Base-by-base conservation (phyloP, 2,888 invertebrate species). In the Operophtera brumata region DNA sequence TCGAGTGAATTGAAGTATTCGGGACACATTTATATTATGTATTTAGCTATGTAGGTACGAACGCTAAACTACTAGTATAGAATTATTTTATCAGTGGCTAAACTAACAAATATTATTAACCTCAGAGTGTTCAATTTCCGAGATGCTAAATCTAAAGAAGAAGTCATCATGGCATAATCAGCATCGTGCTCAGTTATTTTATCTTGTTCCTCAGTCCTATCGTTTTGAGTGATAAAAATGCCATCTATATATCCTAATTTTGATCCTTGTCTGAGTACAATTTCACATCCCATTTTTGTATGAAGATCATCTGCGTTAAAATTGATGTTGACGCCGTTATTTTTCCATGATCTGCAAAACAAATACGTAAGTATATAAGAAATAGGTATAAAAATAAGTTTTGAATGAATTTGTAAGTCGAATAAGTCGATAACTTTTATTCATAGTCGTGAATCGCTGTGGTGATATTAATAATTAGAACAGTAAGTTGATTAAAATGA, bases 261-360 rank as follows among this genome's bases (percentile, higher is more conserved):
- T 9, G 10, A 36, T 40, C 34, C 54, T 28, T 41, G 44, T 13
- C 8, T 39, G 0, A 59, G 20, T 12, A 63, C 39, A 28, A 12
- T 36, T 26, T 52, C 20, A 52, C 55, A 55, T n/a, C 45, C 52
- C 6, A 32, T 43, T 47, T 52, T 45, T 12, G 36, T 47, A 30
- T 52, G 11, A 4, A 62, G 43, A 41, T 55, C 43, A 41, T 56
- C 46, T 6, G 45, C 46, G 11, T 36, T 41, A 1, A 60, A 47
- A 35, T 52, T 47, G 14, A 63, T 41, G 0, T 10, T 35, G 1
- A 47, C 57, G 9, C 45, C 45, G n/a, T 20, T 6, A 30, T 57
- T 59, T 6, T 49, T 42, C 62, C 62, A 65, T 1, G 39, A 49
- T 41, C 65, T 65, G 47, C 12, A 54, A 54, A 35, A n/a, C n/a